These are phyloP conservation scores for Eupithecia subumbrata DNA, from an alignment of 2,888 invertebrate genomes.

Conservation along the genomic window DNA sequence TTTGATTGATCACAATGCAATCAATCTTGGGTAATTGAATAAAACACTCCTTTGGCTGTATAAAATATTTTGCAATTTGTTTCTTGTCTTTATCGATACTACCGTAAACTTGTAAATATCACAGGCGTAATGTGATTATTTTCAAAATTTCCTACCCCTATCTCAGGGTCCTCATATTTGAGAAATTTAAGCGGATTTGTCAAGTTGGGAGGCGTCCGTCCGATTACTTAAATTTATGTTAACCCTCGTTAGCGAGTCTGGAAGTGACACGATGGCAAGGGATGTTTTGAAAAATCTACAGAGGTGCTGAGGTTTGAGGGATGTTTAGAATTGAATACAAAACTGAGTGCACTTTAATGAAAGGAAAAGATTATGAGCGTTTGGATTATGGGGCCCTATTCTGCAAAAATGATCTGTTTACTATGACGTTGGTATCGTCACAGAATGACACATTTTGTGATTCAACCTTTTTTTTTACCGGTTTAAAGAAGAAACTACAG, in stretches of 20 bases:
- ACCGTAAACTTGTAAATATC: constrained; percentile 25
- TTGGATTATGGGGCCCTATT: neutral
- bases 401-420: neutral
- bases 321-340: constrained; percentile 1
- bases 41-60: neutral
- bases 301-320: constrained; percentile 35
- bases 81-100: no score
- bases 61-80: no score
- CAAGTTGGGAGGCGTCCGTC: constrained; percentile 62
- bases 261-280: constrained; percentile 57
- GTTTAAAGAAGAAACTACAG: no score
- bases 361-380: neutral
- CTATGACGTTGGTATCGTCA: neutral
- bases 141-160: constrained; percentile 56
- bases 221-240: constrained; percentile 63
- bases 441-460: no score
- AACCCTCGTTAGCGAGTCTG: constrained; percentile 67
- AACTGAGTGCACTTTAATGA: neutral
- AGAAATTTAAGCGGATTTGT: constrained; percentile 74
- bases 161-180: constrained; percentile 58
- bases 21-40: constrained; percentile 19
- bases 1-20: constrained; percentile 25
- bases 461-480: no score
- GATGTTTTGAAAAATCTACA: constrained; percentile 51
- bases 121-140: constrained; percentile 60